Conservation (phyloP, 2,797 vertebrate genomes). For the Gymnoscopelus microlampas region DNA sequence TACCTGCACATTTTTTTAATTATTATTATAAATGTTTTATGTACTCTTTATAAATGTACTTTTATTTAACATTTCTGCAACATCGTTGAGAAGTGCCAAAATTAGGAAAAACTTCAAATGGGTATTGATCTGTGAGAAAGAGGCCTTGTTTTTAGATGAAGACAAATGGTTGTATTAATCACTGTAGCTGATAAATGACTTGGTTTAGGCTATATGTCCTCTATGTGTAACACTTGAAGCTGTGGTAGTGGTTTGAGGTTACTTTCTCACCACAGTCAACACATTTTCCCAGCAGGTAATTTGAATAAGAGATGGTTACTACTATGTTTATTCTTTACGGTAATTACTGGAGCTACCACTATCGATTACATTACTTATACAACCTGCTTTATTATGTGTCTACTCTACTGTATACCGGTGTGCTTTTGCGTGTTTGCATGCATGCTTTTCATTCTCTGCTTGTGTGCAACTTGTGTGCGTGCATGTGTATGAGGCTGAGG, state of each 20-base stretch:
- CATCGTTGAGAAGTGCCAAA: constrained; percentile 2
- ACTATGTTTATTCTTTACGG: constrained; percentile 49
- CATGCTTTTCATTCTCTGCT: no score
- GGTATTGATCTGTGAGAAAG: constrained; percentile 37
- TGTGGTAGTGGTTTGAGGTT: constrained; percentile 71
- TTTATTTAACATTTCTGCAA: background rate
- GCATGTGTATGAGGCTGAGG: constrained; percentile 5
- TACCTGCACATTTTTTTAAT: no score
- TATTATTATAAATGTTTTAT: no score
- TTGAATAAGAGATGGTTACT: constrained; percentile 61
- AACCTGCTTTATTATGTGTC: background rate
- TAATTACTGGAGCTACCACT: constrained; percentile 1
- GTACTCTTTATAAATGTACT: background rate
- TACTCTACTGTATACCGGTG: background rate
- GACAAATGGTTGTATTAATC: constrained; percentile 51
- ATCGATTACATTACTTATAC: constrained; percentile 20
- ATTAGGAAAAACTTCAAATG: background rate
- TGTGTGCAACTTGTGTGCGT: background rate
- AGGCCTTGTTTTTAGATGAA: constrained; percentile 5
- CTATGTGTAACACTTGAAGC: constrained; percentile 45
- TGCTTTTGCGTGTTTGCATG: background rate
- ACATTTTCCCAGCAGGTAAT: constrained; percentile 74
- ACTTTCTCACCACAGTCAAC: constrained; percentile 45
- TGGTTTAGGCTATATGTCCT: constrained; percentile 54
- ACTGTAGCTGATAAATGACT: constrained; percentile 67